phyloP scores from a whole-genome alignment of 2,888 invertebrate species.

The Stictocephala bisonia region DNA sequence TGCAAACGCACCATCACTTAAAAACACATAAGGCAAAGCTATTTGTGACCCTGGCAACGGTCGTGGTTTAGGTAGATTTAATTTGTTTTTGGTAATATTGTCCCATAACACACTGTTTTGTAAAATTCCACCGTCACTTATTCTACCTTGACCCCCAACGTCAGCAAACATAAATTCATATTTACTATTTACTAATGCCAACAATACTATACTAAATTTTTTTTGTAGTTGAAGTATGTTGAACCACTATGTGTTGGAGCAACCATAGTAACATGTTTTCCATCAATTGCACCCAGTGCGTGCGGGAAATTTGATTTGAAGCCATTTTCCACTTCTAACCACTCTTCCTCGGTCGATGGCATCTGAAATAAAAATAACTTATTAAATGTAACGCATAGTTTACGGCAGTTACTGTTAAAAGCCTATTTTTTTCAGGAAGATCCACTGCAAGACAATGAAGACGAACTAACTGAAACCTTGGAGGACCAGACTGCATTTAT shows the following conservation, averaged over 20 bases:
- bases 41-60: constrained; percentile 49
- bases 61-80: constrained; percentile 47
- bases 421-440: constrained; percentile 34
- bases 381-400: constrained; percentile 12
- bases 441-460: constrained; percentile 2
- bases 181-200: constrained; percentile 60
- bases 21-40: constrained; percentile 52
- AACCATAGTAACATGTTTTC: constrained; percentile 59
- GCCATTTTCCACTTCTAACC: constrained; percentile 46
- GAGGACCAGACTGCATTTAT: constrained; percentile 14
- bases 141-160: constrained; percentile 60
- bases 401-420: background rate
- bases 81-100: constrained; percentile 45
- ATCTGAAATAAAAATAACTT: constrained; percentile 43
- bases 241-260: constrained; percentile 59
- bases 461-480: constrained; percentile 6
- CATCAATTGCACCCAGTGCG: constrained; percentile 58
- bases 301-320: constrained; percentile 43
- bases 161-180: constrained; percentile 61
- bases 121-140: constrained; percentile 57
- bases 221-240: constrained; percentile 61
- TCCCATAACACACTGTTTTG: constrained; percentile 47
- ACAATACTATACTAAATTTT: constrained; percentile 60
- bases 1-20: constrained; percentile 49
- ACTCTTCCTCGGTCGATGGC: constrained; percentile 47